Evolutionary conservation across 2,113 vertebrate species (phyloP).

Genomic region (Gracilinanus agilis): DNA sequence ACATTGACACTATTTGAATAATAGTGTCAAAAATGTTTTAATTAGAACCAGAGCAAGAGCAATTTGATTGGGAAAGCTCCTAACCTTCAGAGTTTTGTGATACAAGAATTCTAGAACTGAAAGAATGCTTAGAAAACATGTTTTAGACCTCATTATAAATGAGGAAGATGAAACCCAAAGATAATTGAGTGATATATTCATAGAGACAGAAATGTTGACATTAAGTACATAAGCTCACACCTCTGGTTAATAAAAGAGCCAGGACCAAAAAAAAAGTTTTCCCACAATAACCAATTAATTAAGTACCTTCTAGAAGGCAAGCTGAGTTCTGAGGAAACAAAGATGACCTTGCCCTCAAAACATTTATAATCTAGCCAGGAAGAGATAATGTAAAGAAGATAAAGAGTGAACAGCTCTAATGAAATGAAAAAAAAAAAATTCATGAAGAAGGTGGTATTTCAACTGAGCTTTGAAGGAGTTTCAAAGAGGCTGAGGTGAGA

Average conservation of each 20-base stretch:
- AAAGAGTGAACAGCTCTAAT: not conserved
- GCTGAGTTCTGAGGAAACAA: not conserved
- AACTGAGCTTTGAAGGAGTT: too few relatives aligned
- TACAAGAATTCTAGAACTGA: not conserved
- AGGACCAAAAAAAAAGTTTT: not conserved
- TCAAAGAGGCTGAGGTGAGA: too few relatives aligned
- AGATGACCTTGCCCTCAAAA: not conserved
- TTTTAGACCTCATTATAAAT: not conserved
- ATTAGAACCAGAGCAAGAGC: not conserved
- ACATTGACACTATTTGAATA: not conserved
- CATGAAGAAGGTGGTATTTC: too few relatives aligned
- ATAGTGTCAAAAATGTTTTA: not conserved
- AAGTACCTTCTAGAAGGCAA: not conserved
- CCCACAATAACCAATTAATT: not conserved
- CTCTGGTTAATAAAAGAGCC: too few relatives aligned
- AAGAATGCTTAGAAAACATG: not conserved
- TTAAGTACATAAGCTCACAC: not conserved
- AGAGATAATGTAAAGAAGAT: not conserved
- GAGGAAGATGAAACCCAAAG: not conserved
- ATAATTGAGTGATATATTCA: not conserved
- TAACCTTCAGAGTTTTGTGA: not conserved
- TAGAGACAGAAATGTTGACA: not conserved
- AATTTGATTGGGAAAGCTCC: not conserved
- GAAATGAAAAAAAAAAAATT: not conserved
- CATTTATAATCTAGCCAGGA: not conserved